A percentile compares a stretch with the other conserved stretches of the same genome.
Evolutionary conservation across 2,888 invertebrate genomes (phyloP).

Genomic region (Drosophila vallismaia): DNA sequence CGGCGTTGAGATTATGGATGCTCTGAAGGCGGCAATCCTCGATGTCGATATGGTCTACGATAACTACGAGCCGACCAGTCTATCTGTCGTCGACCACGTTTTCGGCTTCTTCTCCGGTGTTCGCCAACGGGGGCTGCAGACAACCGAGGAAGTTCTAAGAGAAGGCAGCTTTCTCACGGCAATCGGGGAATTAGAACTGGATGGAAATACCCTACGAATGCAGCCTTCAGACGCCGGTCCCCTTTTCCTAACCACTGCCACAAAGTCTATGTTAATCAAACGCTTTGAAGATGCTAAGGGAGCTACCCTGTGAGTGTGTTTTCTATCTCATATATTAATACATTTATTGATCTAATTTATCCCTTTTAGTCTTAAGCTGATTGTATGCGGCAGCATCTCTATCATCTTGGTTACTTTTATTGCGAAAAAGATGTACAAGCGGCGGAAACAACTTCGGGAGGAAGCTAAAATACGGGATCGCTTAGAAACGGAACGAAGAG

Average conservation of each 20-base stretch:
- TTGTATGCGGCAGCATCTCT: slow-evolving; percentile 86
- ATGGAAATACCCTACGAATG: slow-evolving; percentile 87
- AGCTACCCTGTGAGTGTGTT: slow-evolving; percentile 86
- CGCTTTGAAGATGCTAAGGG: slow-evolving; percentile 89
- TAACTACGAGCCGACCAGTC: slow-evolving; percentile 90
- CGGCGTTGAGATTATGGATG: slow-evolving; percentile 90
- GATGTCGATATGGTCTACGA: slow-evolving; percentile 92
- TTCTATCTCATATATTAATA: neutral
- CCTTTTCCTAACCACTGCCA: slow-evolving; percentile 91
- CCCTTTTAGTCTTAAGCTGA: slow-evolving; percentile 84
- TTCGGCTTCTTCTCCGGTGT: slow-evolving; percentile 94
- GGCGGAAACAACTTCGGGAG: slow-evolving; percentile 85
- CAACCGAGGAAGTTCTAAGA: slow-evolving; percentile 93
- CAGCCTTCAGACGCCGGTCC: slow-evolving; percentile 90
- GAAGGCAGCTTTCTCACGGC: slow-evolving; percentile 92
- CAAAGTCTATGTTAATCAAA: slow-evolving; percentile 89
- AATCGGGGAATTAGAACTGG: slow-evolving; percentile 91
- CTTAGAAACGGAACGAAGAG: slow-evolving; percentile 87
- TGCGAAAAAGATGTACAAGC: slow-evolving; percentile 85
- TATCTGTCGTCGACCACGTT: slow-evolving; percentile 91
- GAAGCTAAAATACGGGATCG: slow-evolving; percentile 84
- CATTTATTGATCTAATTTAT: too few relatives aligned
- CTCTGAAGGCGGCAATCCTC: slow-evolving; percentile 88
- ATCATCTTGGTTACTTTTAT: slow-evolving; percentile 85
- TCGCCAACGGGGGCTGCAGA: slow-evolving; percentile 92